Conservation (phyloP, 2,797 vertebrate genomes). For the Enteromius fasciolatus region DNA sequence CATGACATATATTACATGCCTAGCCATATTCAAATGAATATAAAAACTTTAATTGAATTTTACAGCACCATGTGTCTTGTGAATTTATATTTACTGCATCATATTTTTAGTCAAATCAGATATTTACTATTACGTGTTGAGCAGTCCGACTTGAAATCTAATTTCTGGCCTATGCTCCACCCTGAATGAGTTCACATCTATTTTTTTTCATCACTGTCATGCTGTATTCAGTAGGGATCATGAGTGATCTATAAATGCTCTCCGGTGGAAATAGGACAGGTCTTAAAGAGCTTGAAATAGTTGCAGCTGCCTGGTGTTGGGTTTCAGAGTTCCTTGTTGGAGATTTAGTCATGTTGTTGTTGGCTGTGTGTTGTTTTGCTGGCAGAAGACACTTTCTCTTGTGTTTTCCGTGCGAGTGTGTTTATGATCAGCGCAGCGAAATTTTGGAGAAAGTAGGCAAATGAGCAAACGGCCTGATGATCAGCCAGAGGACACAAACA, state of each 20-base stretch:
- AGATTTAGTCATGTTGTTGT: slow-evolving; percentile 40
- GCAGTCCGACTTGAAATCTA: neutral
- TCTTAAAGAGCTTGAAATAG: slow-evolving; percentile 55
- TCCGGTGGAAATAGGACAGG: slow-evolving; percentile 50
- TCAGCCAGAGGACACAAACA: slow-evolving; percentile 17
- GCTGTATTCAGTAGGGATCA: slow-evolving; percentile 31
- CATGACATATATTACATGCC: neutral
- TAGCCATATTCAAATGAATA: neutral
- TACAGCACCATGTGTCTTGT: neutral
- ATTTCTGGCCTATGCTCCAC: slow-evolving; percentile 27
- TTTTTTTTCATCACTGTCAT: slow-evolving; percentile 31
- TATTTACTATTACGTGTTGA: slow-evolving; percentile 13
- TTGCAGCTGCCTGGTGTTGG: slow-evolving; percentile 57
- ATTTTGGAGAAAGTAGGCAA: slow-evolving; percentile 25
- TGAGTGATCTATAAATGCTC: slow-evolving; percentile 51
- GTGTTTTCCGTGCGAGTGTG: neutral
- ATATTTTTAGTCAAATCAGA: neutral
- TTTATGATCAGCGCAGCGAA: slow-evolving; percentile 29
- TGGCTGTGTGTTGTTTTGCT: slow-evolving; percentile 24
- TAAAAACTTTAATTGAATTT: neutral
- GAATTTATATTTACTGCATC: neutral
- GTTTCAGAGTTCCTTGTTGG: slow-evolving; percentile 55
- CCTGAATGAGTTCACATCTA: slow-evolving; percentile 43
- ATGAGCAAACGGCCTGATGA: slow-evolving; percentile 22
- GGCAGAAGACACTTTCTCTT: slow-evolving; percentile 14